Percentiles rank a stretch among this genome's conserved stretches.
phyloP scores from a whole-genome alignment of 1,140 invertebrate species.

The Platyscapa corneri region DNA sequence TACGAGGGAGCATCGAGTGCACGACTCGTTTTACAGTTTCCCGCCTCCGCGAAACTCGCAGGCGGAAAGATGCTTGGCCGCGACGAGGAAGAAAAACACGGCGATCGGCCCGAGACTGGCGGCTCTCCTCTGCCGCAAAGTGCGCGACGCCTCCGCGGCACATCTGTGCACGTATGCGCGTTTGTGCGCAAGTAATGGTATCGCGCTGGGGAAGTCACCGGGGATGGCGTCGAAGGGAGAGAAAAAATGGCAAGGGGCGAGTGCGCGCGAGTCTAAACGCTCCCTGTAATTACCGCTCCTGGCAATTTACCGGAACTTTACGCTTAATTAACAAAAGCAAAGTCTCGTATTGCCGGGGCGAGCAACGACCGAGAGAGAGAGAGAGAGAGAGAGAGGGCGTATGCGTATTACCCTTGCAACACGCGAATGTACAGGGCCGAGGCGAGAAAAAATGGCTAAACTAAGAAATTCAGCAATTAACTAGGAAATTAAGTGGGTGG shows the following conservation, averaged over 20 bases:
- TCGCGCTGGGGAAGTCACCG: neutral
- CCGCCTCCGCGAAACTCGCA: neutral
- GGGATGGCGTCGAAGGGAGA: neutral
- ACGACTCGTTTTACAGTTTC: neutral
- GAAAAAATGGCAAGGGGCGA: neutral
- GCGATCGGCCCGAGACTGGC: neutral
- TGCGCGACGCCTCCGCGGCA: too few species aligned
- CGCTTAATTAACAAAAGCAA: conserved; percentile 61
- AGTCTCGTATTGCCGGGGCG: conserved; percentile 7
- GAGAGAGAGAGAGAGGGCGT: neutral
- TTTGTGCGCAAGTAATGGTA: neutral
- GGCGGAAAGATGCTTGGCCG: neutral
- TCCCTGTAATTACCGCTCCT: conserved; percentile 54
- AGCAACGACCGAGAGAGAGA: neutral
- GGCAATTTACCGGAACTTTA: conserved; percentile 58
- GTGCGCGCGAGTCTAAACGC: conserved; percentile 41
- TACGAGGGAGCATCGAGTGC: neutral
- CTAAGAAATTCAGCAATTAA: conserved; percentile 38
- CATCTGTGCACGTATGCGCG: neutral
- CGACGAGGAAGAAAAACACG: neutral
- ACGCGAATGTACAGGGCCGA: neutral
- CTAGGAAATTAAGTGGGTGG: conserved; percentile 39
- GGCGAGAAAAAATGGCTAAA: conserved; percentile 12
- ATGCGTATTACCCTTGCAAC: neutral
- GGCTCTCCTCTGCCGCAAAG: too few species aligned